Base-by-base conservation (phyloP, 2,888 invertebrate genomes). In the Halocaridina rubra region DNA sequence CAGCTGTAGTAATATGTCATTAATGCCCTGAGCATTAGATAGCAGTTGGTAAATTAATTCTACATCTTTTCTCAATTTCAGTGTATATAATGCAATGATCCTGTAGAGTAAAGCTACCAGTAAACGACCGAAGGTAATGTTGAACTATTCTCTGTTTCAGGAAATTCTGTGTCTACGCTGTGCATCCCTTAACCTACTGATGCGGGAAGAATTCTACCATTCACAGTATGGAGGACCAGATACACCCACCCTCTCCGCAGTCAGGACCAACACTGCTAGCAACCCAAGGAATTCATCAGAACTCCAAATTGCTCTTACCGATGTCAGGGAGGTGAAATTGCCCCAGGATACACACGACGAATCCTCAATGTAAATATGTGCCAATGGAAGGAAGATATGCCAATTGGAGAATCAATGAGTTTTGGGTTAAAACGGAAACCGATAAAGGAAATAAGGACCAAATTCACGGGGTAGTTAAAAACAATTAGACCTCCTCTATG, bases 181-280 rank as follows among this genome's bases (percentile, higher is more conserved):
- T 91, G 95, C 95, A 59, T 96, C 96, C 89, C 92, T 97, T 88
- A 96, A 97, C 90, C 95, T 95, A 90, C 96, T 97, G 95, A 97
- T 97, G 97, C 93, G 97, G n/a, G 96, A 96, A 90, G 96, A 97
- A 90, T 97, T 96, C 91, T 97, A 97, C 90, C 96, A 97, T 90
- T 96, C 95, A 90, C 97, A 97, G 91, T 97, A 96, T 90, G 97
- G 97, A 2, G 87, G 85, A 3, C 87, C 84, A 0, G 87, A 87
- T 53, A 87, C 87, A 4, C 87, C 87, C 27, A 87, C 84, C 19
- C 85, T 81, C 61, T 85, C 87, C 29, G 80, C 81, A 69, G 81
- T 85, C 24, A 77, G 87, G 59, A 74, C 46, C 22, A 69, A 78
- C 61, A 61, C 74, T 3, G 39, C 53, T 22, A 75, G 74, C 29